Evolutionary conservation across 1,140 invertebrate species (phyloP).

Genomic region (Magallana ariakensis): DNA sequence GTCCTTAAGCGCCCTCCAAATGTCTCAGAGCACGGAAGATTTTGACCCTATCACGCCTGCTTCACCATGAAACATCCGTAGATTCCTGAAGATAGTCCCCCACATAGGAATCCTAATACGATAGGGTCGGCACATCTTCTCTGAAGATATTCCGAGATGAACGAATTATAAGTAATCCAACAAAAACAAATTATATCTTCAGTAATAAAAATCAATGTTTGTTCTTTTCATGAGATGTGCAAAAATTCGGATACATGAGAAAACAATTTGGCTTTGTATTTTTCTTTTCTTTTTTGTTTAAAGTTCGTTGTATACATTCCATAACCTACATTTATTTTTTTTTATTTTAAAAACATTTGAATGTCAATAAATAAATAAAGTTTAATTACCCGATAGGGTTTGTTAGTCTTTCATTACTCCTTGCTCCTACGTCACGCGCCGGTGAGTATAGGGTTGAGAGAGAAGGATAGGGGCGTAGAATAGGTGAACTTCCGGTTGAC

Average conservation of each 20-base stretch:
- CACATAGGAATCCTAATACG: slow-evolving; percentile 29
- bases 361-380: background rate
- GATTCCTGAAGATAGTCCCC: slow-evolving; percentile 22
- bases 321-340: background rate
- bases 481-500: slow-evolving; percentile 45
- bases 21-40: slow-evolving; percentile 28
- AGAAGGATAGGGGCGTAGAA: slow-evolving; percentile 55
- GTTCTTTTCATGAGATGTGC: slow-evolving; percentile 9
- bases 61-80: slow-evolving; percentile 3
- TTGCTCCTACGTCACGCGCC: slow-evolving; percentile 44
- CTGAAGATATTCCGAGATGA: slow-evolving; percentile 37
- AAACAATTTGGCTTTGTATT: background rate
- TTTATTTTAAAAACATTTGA: background rate
- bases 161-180: slow-evolving; percentile 35
- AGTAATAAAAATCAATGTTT: slow-evolving; percentile 22
- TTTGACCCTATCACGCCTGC: slow-evolving; percentile 44
- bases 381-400: slow-evolving; percentile 35
- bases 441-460: slow-evolving; percentile 55
- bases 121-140: slow-evolving; percentile 27
- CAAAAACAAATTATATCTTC: slow-evolving; percentile 29
- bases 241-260: background rate
- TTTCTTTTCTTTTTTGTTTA: background rate
- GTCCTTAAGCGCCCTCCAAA: slow-evolving; percentile 48
- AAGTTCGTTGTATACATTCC: slow-evolving; percentile 19
- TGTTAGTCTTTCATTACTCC: slow-evolving; percentile 46